Percentiles rank a stretch among this genome's conserved stretches.
phyloP scores from a whole-genome alignment of 2,797 vertebrate genomes.

The Hephaestus fuliginosus region DNA sequence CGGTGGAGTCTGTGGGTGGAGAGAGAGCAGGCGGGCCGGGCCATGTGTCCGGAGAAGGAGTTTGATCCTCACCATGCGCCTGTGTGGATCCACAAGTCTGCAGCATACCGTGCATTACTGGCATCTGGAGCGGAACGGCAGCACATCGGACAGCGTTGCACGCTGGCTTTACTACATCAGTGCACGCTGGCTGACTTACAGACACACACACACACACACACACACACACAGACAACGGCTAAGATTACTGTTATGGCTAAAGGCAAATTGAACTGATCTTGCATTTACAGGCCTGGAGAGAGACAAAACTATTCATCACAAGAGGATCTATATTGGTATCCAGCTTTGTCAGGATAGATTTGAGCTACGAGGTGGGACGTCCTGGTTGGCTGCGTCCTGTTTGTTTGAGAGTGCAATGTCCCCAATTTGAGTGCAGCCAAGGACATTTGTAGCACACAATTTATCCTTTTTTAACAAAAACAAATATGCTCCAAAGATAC shows the following conservation, averaged over 20 bases:
- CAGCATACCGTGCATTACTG: slow-evolving; percentile 62
- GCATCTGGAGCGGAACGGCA: slow-evolving; percentile 59
- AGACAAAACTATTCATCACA: not conserved
- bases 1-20: no score
- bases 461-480: not conserved
- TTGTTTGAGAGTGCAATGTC: not conserved
- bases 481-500: not conserved
- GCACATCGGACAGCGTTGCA: slow-evolving; percentile 53
- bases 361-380: not conserved
- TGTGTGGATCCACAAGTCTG: slow-evolving; percentile 42
- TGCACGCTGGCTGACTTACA: slow-evolving; percentile 28
- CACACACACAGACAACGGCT: slow-evolving; percentile 8
- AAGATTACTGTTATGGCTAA: slow-evolving; percentile 19
- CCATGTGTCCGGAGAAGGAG: slow-evolving; percentile 28
- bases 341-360: not conserved
- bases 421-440: not conserved
- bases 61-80: slow-evolving; percentile 49
- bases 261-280: not conserved
- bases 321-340: not conserved
- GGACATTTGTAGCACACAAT: not conserved
- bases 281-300: not conserved
- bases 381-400: not conserved
- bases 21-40: slow-evolving; percentile 1
- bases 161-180: slow-evolving; percentile 64
- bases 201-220: not conserved